Percentiles rank a stretch among this genome's conserved stretches.
Conservation (phyloP, 2,113 vertebrate genomes). For the Vimba vimba region DNA sequence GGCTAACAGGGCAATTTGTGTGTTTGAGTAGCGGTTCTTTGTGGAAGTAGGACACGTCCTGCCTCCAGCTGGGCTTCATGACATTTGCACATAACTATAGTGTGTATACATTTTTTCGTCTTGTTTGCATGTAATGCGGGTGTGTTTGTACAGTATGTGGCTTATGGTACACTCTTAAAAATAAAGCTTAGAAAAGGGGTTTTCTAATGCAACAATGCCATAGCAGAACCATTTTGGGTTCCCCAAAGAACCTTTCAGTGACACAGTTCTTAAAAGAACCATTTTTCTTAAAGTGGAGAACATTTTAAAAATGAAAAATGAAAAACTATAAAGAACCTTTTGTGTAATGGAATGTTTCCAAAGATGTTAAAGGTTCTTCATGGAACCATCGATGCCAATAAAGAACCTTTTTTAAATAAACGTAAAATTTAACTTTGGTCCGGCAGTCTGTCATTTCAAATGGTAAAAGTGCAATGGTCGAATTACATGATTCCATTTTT, state of each 20-base stretch:
- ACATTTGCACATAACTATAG: conserved; percentile 44
- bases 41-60: conserved; percentile 71
- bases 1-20: conserved; percentile 48
- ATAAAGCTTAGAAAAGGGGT: too few species aligned
- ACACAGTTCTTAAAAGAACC: too few species aligned
- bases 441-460: background rate
- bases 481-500: background rate
- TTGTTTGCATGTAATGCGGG: background rate
- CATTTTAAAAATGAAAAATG: too few species aligned
- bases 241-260: too few species aligned
- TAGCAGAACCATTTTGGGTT: too few species aligned
- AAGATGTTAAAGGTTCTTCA: too few species aligned
- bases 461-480: background rate
- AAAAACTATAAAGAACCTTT: too few species aligned
- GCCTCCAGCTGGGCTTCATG: conserved; percentile 66
- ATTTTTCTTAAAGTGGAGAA: too few species aligned
- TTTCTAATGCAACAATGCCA: too few species aligned
- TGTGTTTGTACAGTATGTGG: background rate
- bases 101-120: background rate
- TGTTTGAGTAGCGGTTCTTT: conserved; percentile 57
- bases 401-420: background rate
- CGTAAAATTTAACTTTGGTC: background rate
- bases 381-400: too few species aligned
- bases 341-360: too few species aligned
- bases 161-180: background rate